Evolutionary conservation across 2,888 invertebrate genomes (phyloP), one percentile per base, ranked within the genome.

Genomic region (Dusona sp.): DNA sequence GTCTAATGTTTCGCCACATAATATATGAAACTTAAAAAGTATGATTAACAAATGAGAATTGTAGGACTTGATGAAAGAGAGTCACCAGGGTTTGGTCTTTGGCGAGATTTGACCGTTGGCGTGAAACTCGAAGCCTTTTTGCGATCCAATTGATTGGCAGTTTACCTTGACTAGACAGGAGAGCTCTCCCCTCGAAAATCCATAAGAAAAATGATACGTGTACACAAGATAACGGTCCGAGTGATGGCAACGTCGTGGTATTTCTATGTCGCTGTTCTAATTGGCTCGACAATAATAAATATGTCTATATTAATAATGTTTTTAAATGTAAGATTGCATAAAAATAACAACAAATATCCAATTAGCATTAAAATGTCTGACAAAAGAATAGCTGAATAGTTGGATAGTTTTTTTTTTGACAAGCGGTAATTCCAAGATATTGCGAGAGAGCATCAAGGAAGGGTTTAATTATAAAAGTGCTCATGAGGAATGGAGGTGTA

Each of bases 401-500:
- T 61, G 61, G 25, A 61, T 61, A 61, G 61, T 67, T 48, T 78
- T 73, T 67, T 48, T 78, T 73, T 68, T 64, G 83, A 70, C 51
- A 38, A 65, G 51, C 38, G 73, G 38, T 65, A 19, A 54, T 29
- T 81, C 74, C 54, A 29, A 72, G 75, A 82, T 68, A 79, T 79
- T 29, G 38, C 79, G 74, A 33, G 78, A 64, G 61, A 61, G 61
- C n/a, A 54, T n/a, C 61, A 16, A 75, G 77, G 86, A 87, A 88
- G 87, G 87, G 75, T 89, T 90, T 90, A 92, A 92, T 92, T 92
- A 92, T 88, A 90, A 90, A 67, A 61, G 74, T 67, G 36, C 48
- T 38, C 22, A 38, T 25, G 38, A 36, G 64, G 88, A 89, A 87
- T 87, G 81, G 74, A 73, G 83, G 88, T 79, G 89, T 91, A 92